These are phyloP conservation scores for Neosalanx taihuensis DNA, from an alignment of 2,797 vertebrate genomes.

Conservation along the genomic window DNA sequence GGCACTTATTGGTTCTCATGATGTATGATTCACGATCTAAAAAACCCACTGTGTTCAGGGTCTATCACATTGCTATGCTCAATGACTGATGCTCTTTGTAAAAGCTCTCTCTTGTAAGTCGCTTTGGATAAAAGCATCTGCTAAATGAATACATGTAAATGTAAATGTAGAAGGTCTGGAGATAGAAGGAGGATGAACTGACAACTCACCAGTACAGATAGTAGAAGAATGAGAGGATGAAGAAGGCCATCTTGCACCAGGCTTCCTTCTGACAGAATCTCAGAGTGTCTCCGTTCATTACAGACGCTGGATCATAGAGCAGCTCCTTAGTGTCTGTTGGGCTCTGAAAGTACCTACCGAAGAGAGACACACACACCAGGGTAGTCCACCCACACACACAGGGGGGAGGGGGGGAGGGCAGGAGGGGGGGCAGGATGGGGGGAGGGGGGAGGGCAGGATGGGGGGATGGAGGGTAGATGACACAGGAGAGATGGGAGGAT, in stretches of 20 bases:
- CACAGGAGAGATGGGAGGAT: constrained; percentile 55
- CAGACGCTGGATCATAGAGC: constrained; percentile 90
- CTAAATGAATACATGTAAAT: too few relatives aligned
- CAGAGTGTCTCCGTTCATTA: constrained; percentile 95
- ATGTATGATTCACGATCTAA: too few relatives aligned
- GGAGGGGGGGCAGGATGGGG: background rate
- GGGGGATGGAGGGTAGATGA: constrained; percentile 29
- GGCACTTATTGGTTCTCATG: background rate
- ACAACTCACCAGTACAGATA: constrained; percentile 95
- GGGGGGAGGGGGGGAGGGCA: constrained; percentile 46
- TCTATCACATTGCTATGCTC: too few relatives aligned
- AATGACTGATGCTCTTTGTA: too few relatives aligned
- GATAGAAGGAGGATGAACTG: background rate
- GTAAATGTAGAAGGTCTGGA: background rate
- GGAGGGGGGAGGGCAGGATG: background rate
- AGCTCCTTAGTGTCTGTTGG: constrained; percentile 94
- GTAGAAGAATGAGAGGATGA: constrained; percentile 98
- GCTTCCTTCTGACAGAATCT: constrained; percentile 97
- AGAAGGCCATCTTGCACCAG: constrained; percentile 99
- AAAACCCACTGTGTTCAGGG: too few relatives aligned
- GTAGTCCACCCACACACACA: constrained; percentile 23
- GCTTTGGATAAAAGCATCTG: background rate
- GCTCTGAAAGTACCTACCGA: constrained; percentile 93
- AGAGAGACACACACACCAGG: constrained; percentile 46
- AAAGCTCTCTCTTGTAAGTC: too few relatives aligned